A percentile compares a stretch with the other conserved stretches of the same genome.
Evolutionary conservation across 2,113 vertebrate genomes (phyloP).

Genomic region (Antigone vipio): DNA sequence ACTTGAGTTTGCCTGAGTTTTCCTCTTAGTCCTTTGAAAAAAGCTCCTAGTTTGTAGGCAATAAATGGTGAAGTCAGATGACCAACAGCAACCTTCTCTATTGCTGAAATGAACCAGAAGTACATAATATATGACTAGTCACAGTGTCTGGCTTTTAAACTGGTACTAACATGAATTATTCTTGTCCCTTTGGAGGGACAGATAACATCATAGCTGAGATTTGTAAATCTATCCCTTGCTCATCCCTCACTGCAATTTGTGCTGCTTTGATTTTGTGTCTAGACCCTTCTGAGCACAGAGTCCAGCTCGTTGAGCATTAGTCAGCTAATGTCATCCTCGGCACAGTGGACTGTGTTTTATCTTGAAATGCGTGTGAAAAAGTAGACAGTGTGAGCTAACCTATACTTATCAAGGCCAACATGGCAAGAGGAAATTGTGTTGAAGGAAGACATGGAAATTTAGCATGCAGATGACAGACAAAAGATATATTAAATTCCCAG

Average conservation of each 20-base stretch:
- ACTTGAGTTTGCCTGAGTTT: not conserved
- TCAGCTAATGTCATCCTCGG: constrained; percentile 41
- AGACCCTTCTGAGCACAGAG: not conserved
- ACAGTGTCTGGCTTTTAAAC: not conserved
- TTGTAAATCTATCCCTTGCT: constrained; percentile 4
- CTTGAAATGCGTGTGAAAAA: not conserved
- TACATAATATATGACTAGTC: not conserved
- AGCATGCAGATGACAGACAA: constrained; percentile 41
- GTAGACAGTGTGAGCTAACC: not conserved
- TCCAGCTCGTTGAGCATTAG: constrained; percentile 9
- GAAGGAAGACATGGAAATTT: constrained; percentile 15
- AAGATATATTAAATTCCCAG: constrained; percentile 16
- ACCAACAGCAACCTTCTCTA: not conserved
- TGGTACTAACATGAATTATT: constrained; percentile 17
- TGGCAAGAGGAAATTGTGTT: not conserved
- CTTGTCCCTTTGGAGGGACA: not conserved
- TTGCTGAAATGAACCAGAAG: not conserved
- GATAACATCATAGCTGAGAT: constrained; percentile 44
- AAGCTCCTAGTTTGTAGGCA: not conserved
- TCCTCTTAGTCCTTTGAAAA: not conserved
- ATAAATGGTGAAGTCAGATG: not conserved
- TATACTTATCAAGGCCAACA: constrained; percentile 39
- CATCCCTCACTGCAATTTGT: constrained; percentile 1
- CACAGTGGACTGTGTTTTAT: constrained; percentile 24
- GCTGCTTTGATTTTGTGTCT: not conserved